Conservation (phyloP, 1,140 invertebrate species). For the Drosophila pectinifera region DNA sequence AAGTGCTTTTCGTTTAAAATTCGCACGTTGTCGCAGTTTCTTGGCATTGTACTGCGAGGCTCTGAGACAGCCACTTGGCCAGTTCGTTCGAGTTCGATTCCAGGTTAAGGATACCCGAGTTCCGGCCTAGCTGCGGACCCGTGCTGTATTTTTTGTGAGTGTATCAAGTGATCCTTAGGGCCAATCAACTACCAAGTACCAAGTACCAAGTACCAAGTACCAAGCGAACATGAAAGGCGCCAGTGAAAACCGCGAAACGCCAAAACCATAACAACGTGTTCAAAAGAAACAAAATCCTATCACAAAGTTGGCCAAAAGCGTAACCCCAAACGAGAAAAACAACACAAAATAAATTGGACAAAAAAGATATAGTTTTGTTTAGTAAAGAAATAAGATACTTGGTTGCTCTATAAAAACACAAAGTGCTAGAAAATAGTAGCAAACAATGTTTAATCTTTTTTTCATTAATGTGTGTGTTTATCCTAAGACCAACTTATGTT, state of each 20-base stretch:
- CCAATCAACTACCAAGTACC: too few relatives aligned
- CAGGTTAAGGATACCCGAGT: conserved; percentile 5
- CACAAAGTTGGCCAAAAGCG: background rate
- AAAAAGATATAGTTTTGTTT: too few relatives aligned
- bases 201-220: too few relatives aligned
- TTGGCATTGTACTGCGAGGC: conserved; percentile 79
- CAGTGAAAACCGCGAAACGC: background rate
- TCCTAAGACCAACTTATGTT: too few relatives aligned
- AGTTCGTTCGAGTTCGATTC: conserved; percentile 10
- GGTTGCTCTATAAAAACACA: background rate
- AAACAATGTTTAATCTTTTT: background rate
- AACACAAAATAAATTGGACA: background rate
- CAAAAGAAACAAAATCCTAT: background rate
- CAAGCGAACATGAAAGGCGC: background rate
- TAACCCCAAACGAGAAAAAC: background rate
- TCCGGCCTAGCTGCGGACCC: background rate
- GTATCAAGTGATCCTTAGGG: background rate
- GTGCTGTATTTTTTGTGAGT: conserved; percentile 17
- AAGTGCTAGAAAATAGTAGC: background rate
- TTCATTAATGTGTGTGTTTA: background rate
- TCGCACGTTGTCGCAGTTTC: conserved; percentile 83
- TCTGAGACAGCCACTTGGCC: conserved; percentile 65
- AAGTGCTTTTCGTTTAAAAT: conserved; percentile 84
- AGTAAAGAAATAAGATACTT: background rate
- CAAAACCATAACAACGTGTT: background rate